Conservation (phyloP, 1,140 invertebrate genomes). For the Hirudo medicinalis region DNA sequence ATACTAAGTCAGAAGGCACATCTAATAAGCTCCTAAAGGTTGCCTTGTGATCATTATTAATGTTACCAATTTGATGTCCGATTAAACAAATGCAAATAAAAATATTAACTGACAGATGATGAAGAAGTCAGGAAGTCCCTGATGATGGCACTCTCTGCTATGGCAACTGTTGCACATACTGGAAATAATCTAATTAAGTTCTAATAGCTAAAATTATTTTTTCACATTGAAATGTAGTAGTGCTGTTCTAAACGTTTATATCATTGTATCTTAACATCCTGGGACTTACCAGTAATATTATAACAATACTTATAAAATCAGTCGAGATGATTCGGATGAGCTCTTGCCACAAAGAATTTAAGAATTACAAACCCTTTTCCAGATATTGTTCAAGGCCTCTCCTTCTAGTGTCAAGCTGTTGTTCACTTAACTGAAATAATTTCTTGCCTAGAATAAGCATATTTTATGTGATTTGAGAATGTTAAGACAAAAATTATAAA, state of each 20-base stretch:
- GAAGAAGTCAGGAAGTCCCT: slow-evolving; percentile 81
- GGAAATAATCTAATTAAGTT: slow-evolving; percentile 23
- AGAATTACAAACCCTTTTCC: slow-evolving; percentile 55
- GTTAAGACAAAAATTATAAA: too few species aligned
- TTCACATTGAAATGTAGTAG: not conserved
- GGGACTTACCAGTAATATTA: not conserved
- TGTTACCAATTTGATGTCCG: not conserved
- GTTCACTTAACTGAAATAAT: slow-evolving; percentile 75
- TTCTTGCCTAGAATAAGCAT: slow-evolving; percentile 54
- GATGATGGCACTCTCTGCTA: slow-evolving; percentile 90
- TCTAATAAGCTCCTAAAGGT: not conserved
- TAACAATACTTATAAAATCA: slow-evolving; percentile 1
- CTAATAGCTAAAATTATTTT: not conserved
- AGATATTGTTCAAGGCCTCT: slow-evolving; percentile 90
- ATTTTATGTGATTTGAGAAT: too few species aligned
- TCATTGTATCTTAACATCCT: not conserved
- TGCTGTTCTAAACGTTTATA: too few species aligned
- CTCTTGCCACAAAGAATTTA: not conserved
- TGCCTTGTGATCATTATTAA: not conserved
- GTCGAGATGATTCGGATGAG: not conserved
- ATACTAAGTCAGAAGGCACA: not conserved
- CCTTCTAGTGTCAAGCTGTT: slow-evolving; percentile 82
- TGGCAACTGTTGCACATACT: slow-evolving; percentile 90
- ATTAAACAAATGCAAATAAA: slow-evolving; percentile 25
- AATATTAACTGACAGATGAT: slow-evolving; percentile 54